Evolutionary conservation across 2,797 vertebrate species (phyloP).

Genomic region (Cottoperca gobio): DNA sequence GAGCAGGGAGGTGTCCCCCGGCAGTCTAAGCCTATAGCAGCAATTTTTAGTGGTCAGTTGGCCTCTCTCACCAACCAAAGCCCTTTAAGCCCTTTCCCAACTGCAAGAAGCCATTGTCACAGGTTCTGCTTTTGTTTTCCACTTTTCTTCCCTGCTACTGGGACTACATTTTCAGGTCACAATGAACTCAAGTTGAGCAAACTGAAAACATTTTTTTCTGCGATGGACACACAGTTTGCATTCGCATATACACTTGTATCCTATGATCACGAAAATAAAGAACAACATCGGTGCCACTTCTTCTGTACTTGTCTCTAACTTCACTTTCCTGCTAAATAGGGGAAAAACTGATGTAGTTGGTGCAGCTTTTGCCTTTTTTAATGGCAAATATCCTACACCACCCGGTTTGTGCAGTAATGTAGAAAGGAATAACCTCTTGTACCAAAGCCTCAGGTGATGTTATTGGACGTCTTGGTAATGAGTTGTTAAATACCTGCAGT

Average conservation of each 20-base stretch:
- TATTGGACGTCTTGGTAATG: not conserved
- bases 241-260: not conserved
- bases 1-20: no score
- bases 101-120: not conserved
- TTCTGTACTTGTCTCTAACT: not conserved
- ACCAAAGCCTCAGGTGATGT: not conserved
- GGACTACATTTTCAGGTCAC: not conserved
- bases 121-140: not conserved
- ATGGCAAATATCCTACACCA: no score
- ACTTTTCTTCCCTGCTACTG: no score
- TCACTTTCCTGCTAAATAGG: not conserved
- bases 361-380: not conserved
- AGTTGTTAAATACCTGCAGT: conserved; percentile 1
- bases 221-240: no score
- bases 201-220: no score
- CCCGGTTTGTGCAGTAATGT: not conserved
- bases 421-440: not conserved
- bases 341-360: no score
- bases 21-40: no score
- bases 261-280: not conserved
- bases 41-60: no score
- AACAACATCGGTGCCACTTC: not conserved
- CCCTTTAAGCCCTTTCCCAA: not conserved
- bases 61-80: no score
- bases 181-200: no score